Percentiles rank a stretch among this genome's conserved stretches.
These are phyloP conservation scores for human DNA, from an alignment of 2,113 vertebrate species.

Conservation along the genomic window GRCh38 chr4:19595501-19596000, in stretches of 20 bases:
- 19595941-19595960: background rate
- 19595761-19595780: constrained; percentile 55
- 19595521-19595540: constrained; percentile 71
- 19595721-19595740: constrained; percentile 54
- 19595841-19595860: background rate
- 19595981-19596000: background rate
- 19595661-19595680: constrained; percentile 76
- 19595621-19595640: constrained; percentile 68
- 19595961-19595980: background rate
- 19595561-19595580: constrained; percentile 69
- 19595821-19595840: constrained; percentile 38
- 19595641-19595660: constrained; percentile 73
- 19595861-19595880: background rate
- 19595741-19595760: constrained; percentile 39
- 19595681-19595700: constrained; percentile 69
- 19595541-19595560: constrained; percentile 65
- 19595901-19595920: background rate
- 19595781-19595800: constrained; percentile 36
- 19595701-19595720: constrained; percentile 62
- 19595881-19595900: background rate
- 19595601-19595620: constrained; percentile 63
- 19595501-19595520: constrained; percentile 49
- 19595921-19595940: background rate
- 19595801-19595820: constrained; percentile 50
- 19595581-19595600: constrained; percentile 66